Percentiles rank a stretch among this genome's conserved stretches.
Conservation (phyloP, 1,140 invertebrate genomes). For the Pomacea maculata region DNA sequence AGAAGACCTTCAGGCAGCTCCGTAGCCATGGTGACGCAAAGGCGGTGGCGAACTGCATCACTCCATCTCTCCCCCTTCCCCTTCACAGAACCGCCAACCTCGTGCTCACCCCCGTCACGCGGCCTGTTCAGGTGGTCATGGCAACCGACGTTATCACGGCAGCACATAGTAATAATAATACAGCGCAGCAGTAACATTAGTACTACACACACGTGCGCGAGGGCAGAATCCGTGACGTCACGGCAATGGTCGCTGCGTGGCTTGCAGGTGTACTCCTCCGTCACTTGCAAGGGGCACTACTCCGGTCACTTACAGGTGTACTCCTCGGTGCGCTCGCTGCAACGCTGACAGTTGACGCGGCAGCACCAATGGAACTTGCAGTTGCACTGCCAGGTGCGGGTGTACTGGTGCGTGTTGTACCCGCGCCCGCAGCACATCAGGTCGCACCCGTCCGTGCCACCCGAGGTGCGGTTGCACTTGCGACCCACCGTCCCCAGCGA, state of each 20-base stretch:
- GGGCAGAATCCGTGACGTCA: too few species aligned
- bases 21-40: too few species aligned
- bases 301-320: conserved; percentile 63
- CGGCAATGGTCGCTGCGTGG: too few species aligned
- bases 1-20: too few species aligned
- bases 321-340: conserved; percentile 63
- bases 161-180: not conserved
- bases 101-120: too few species aligned
- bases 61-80: too few species aligned
- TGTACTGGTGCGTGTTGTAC: conserved; percentile 67
- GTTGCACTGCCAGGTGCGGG: conserved; percentile 65
- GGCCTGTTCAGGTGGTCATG: not conserved
- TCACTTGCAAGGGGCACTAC: not conserved
- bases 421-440: conserved; percentile 71
- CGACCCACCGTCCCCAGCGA: conserved; percentile 65
- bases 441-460: conserved; percentile 66
- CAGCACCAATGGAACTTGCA: conserved; percentile 70
- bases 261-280: too few species aligned
- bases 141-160: not conserved
- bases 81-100: too few species aligned
- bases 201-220: too few species aligned
- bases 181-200: too few species aligned
- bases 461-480: conserved; percentile 66
- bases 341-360: conserved; percentile 66
- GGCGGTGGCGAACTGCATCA: too few species aligned